These are phyloP conservation scores for Scopus umbretta DNA, from an alignment of 2,113 vertebrate genomes.

Conservation along the genomic window DNA sequence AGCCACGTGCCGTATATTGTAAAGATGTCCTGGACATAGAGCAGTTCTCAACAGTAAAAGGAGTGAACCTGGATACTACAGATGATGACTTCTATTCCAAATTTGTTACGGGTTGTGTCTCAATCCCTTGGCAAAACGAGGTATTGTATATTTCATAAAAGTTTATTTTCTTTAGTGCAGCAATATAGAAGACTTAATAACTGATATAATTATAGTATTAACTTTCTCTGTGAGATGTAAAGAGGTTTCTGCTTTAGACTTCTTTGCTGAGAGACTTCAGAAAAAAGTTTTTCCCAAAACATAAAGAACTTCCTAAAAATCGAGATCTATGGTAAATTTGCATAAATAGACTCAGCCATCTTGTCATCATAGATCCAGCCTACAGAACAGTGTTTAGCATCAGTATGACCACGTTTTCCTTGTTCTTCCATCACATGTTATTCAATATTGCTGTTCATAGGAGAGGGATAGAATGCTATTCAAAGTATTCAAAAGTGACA, in stretches of 20 bases:
- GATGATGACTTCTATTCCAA: conserved; percentile 87
- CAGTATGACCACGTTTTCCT: neutral
- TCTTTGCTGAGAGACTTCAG: neutral
- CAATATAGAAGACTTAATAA: neutral
- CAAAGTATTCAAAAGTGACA: neutral
- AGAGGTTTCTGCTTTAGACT: neutral
- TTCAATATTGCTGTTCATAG: neutral
- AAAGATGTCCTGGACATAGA: conserved; percentile 89
- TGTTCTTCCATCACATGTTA: neutral
- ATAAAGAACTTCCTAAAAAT: neutral
- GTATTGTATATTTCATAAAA: conserved; percentile 66
- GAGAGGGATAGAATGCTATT: neutral
- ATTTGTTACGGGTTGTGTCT: conserved; percentile 89
- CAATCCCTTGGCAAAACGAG: conserved; percentile 96
- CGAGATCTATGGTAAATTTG: neutral
- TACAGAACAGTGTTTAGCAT: neutral
- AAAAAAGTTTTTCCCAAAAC: neutral
- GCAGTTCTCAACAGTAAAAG: conserved; percentile 89
- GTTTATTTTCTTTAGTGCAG: neutral
- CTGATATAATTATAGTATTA: neutral
- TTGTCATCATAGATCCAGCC: neutral
- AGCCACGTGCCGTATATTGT: conserved; percentile 89
- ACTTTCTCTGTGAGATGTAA: neutral
- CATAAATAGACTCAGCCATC: neutral
- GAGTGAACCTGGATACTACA: conserved; percentile 84